Base-by-base conservation (phyloP, 2,888 invertebrate genomes). In the Sthenelais limicola region DNA sequence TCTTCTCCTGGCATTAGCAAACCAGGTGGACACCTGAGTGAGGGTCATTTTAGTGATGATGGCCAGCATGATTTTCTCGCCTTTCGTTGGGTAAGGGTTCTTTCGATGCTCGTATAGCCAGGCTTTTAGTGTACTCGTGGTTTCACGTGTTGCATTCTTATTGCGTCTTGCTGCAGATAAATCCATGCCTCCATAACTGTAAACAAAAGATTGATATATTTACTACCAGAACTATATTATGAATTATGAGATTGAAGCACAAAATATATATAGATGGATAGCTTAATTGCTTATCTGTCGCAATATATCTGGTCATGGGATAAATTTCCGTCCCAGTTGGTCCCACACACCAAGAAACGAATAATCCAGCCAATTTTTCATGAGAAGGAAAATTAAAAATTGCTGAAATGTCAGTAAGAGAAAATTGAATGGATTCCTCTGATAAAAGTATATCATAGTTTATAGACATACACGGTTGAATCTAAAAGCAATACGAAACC, bases 71-170 rank as follows among this genome's bases (percentile, higher is more conserved):
- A 96, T 95, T 89, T 97, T 97, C 90, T 97, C 96, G 48, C 95
- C 96, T 89, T 97, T 97, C 76, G 96, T 96, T 30, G 96, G 96
- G 89, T 97, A 97, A 1, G 96, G 96, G 89, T 97, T 97, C 89
- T 96, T 96, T 88, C 95, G 93, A 91, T 97, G 96, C 88, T 97
- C 97, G 89, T 95, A 95, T 71, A 98, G 91, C 97, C 97, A 97
- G 79, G 97, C 96, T 89, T 98, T 98, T 70, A 98, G 90, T 66
- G 98, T 98, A 76, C 95, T 95, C 71, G 98, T 98, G 24, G 97
- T 97, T 89, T 98, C 98, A 74, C 98, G 90, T 52, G 98, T 98
- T 54, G 98, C 98, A 89, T 98, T 98, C 90, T 98, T 98, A 80
- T 98, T 92, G 81, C 98, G 91, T 21, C 80, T 80, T 7, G 58